Evolutionary conservation across 1,140 invertebrate species (phyloP).

Genomic region (Planococcus citri): DNA sequence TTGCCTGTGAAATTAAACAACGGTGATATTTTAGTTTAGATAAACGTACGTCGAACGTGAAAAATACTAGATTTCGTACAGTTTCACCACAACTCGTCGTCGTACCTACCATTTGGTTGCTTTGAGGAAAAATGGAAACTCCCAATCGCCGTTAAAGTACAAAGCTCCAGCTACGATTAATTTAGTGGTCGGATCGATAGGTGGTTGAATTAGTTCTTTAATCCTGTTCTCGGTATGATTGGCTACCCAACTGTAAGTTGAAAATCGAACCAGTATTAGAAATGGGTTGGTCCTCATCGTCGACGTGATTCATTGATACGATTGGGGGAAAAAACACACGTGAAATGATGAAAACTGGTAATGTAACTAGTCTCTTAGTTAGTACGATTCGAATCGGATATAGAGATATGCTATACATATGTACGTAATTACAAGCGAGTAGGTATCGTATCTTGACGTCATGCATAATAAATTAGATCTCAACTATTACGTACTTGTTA

Average conservation of each 20-base stretch:
- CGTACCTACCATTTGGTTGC: slow-evolving; percentile 40
- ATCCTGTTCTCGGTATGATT: slow-evolving; percentile 52
- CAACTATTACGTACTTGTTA: neutral
- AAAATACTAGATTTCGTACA: too few relatives aligned
- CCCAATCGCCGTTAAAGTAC: slow-evolving; percentile 67
- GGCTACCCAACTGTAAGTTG: slow-evolving; percentile 42
- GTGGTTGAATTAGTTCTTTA: slow-evolving; percentile 39
- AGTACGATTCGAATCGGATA: too few relatives aligned
- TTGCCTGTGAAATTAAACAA: slow-evolving; percentile 33
- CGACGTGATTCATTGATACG: too few relatives aligned
- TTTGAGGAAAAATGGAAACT: slow-evolving; percentile 46
- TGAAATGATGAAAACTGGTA: too few relatives aligned
- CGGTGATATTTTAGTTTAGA: too few relatives aligned
- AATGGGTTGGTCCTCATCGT: too few relatives aligned
- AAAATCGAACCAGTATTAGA: too few relatives aligned
- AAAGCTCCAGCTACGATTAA: slow-evolving; percentile 58
- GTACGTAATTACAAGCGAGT: too few relatives aligned
- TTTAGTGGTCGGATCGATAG: slow-evolving; percentile 39
- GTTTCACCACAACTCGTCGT: neutral
- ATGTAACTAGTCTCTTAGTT: too few relatives aligned
- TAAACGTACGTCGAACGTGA: too few relatives aligned
- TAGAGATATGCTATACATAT: too few relatives aligned
- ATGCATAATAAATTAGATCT: neutral
- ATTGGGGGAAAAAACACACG: too few relatives aligned
- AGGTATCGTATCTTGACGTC: neutral